Conservation (phyloP, 2,797 vertebrate species). For the Neosilurus hyrtlii region DNA sequence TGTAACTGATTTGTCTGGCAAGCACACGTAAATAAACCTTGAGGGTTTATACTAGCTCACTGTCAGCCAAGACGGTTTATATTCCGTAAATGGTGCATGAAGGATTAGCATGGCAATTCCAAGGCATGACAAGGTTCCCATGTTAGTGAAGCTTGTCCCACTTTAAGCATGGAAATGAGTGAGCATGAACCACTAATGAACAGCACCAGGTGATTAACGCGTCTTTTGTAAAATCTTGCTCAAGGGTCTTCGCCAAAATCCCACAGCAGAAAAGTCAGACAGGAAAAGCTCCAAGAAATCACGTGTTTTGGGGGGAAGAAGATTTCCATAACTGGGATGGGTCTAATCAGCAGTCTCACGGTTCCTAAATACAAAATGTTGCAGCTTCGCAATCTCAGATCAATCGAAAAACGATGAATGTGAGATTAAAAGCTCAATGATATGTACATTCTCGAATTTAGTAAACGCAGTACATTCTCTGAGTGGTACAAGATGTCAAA, state of each 20-base stretch:
- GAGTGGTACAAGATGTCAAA: background rate
- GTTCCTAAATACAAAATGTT: background rate
- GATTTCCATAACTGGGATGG: conserved; percentile 20
- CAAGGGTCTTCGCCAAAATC: conserved; percentile 26
- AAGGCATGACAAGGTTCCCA: conserved; percentile 48
- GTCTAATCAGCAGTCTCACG: background rate
- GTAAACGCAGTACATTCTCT: background rate
- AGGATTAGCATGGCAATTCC: conserved; percentile 56
- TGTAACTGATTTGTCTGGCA: conserved; percentile 48
- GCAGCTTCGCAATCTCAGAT: background rate
- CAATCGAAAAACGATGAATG: background rate
- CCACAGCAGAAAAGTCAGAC: conserved; percentile 35
- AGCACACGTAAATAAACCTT: conserved; percentile 36
- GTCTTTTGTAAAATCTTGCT: conserved; percentile 31
- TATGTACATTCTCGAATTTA: background rate
- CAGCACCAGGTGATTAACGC: conserved; percentile 36
- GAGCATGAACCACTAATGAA: conserved; percentile 32
- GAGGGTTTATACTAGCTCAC: conserved; percentile 39
- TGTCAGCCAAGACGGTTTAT: conserved; percentile 53
- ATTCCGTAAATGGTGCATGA: conserved; percentile 52
- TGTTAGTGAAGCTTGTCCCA: conserved; percentile 35
- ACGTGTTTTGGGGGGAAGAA: conserved; percentile 23
- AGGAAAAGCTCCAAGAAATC: conserved; percentile 38
- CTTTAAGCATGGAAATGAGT: conserved; percentile 29
- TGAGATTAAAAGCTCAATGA: background rate